Percentiles rank a stretch among this genome's conserved stretches.
These are phyloP conservation scores for Stylophora pistillata DNA, from an alignment of 64 coral and sea anemone genomes.

Conservation along the genomic window DNA sequence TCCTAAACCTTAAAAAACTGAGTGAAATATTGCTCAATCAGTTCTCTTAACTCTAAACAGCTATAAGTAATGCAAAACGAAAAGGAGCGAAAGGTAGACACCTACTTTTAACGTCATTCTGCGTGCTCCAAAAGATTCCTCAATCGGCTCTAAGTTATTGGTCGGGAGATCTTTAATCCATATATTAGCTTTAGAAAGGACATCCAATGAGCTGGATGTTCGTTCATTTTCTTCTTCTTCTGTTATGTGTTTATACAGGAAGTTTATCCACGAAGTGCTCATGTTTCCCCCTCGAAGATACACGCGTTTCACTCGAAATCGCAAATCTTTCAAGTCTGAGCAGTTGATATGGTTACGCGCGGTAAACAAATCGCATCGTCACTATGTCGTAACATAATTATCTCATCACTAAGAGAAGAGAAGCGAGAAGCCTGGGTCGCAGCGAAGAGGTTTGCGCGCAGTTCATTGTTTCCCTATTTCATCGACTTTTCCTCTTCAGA, in stretches of 20 bases:
- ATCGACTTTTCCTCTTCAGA: too few relatives aligned
- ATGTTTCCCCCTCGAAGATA: neutral
- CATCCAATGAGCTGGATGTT: neutral
- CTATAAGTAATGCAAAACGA: neutral
- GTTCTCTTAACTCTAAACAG: neutral
- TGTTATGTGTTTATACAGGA: neutral
- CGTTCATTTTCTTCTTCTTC: neutral
- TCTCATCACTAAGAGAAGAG: neutral
- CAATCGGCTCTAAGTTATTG: conserved; percentile 19
- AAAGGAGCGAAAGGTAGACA: too few relatives aligned
- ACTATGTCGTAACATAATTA: neutral
- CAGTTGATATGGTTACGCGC: neutral
- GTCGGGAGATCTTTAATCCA: neutral
- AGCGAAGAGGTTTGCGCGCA: neutral
- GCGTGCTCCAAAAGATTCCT: neutral
- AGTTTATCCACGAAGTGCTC: neutral
- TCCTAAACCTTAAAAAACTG: neutral
- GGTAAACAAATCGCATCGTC: conserved; percentile 14
- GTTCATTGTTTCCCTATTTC: too few relatives aligned
- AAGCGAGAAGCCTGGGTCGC: neutral
- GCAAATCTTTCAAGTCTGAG: neutral
- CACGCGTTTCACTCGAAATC: neutral
- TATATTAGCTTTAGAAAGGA: conserved; percentile 8
- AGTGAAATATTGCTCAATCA: neutral
- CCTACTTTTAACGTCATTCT: neutral